Evolutionary conservation across 2,888 invertebrate species (phyloP), one percentile per base, ranked within the genome.

Genomic region (Microctonus brassicae): DNA sequence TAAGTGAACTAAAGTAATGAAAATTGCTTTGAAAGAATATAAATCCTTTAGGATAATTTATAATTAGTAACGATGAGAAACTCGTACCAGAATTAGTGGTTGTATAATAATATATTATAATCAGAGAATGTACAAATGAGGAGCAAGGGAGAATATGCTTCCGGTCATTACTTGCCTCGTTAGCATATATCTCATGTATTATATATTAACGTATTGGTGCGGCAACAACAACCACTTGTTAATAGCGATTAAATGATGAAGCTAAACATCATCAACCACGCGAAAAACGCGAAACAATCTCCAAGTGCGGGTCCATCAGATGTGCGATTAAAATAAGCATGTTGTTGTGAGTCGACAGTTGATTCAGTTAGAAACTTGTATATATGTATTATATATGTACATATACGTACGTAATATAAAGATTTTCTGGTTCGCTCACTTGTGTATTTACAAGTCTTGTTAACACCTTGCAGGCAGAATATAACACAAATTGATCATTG

Each of bases 151-250:
- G n/a, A 34, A 52, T 24, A 52, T 24, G 79, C 81, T 84, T 85
- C 82, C 82, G 80, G 82, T 81, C 81, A 73, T 17, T 17, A 1
- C 1, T 17, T 10, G 52, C 1, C 83, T 82, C 80, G 81, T 82
- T 81, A 82, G 81, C 80, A 81, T 81, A 57, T 81, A 79, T 78
- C 36, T 36, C 80, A 79, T 83, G 82, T 82, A 84, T 82, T 80
- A n/a, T 82, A 81, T 80, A 81, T 76, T 80, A 80, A n/a, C 5
- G 52, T 2, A 52, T 10, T 22, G 6, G 11, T 10, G 52, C 6
- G 78, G 79, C 73, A 82, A 83, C 83, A 85, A 84, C 84, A 84
- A 83, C 84, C 81, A 77, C 82, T 84, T 82, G 84, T 83, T 84
- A 85, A 83, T 80, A 82, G 82, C 80, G 83, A 84, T 84, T 84